Conservation (phyloP, 2,113 vertebrate genomes). For the Zosterops japonicus region DNA sequence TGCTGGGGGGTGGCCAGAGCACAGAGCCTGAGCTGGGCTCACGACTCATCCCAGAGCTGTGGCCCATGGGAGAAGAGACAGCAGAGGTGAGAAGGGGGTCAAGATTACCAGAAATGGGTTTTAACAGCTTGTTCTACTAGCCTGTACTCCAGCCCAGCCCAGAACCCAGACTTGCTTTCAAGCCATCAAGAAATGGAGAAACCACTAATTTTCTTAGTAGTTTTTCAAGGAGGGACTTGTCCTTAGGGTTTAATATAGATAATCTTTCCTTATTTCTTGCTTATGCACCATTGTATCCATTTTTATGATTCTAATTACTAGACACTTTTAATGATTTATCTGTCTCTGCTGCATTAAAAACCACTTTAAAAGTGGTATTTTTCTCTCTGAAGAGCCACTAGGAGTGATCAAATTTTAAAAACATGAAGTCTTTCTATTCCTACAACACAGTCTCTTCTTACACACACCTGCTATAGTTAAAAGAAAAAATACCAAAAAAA, state of each 20-base stretch:
- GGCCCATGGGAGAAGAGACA: neutral
- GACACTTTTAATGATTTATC: neutral
- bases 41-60: neutral
- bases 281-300: neutral
- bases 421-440: neutral
- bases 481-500: neutral
- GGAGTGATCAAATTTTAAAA: neutral
- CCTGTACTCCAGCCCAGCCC: neutral
- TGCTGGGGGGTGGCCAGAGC: neutral
- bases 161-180: neutral
- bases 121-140: neutral
- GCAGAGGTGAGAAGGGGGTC: neutral
- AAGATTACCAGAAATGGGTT: neutral
- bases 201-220: neutral
- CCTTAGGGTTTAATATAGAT: neutral
- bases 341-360: neutral
- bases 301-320: neutral
- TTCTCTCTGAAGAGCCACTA: neutral
- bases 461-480: neutral
- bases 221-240: neutral
- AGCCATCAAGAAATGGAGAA: neutral
- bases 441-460: neutral
- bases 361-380: neutral
- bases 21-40: neutral
- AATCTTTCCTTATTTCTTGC: neutral